Percentiles rank a stretch among this genome's conserved stretches.
phyloP scores from a whole-genome alignment of 2,113 vertebrate genomes.

The Trogon melanurus region DNA sequence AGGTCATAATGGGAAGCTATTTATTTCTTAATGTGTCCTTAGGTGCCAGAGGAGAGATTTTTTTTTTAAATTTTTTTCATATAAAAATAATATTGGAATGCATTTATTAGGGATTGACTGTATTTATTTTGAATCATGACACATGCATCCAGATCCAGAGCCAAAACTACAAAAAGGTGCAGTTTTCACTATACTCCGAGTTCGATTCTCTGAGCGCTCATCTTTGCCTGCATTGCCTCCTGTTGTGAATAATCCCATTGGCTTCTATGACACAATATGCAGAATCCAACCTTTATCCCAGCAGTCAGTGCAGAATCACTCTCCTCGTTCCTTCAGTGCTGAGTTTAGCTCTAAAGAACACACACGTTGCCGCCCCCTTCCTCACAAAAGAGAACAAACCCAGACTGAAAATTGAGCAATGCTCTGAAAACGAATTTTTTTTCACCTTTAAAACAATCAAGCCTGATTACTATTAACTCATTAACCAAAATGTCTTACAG shows the following conservation, averaged over 20 bases:
- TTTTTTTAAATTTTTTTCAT: not conserved
- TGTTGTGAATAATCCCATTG: not conserved
- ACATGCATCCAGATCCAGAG: not conserved
- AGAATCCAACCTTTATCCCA: not conserved
- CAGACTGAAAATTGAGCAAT: not conserved
- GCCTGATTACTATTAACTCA: not conserved
- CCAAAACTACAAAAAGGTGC: not conserved
- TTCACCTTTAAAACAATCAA: not conserved
- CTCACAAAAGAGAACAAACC: not conserved
- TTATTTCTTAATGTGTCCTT: conserved; percentile 13
- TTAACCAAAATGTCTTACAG: not conserved
- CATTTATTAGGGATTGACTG: not conserved
- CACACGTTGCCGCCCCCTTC: not conserved
- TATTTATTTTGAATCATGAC: conserved; percentile 42
- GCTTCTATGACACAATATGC: not conserved
- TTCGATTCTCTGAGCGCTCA: not conserved
- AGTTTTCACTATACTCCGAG: not conserved
- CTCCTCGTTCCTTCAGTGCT: not conserved
- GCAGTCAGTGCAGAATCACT: not conserved
- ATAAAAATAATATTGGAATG: conserved; percentile 14
- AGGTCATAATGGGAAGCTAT: not conserved
- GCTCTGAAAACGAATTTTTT: not conserved
- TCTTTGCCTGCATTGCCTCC: not conserved
- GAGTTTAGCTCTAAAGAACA: not conserved
- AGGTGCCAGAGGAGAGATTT: not conserved